A percentile compares a stretch with the other conserved stretches of the same genome.
phyloP scores from a whole-genome alignment of 2,797 vertebrate genomes.

The Meda fulgida region DNA sequence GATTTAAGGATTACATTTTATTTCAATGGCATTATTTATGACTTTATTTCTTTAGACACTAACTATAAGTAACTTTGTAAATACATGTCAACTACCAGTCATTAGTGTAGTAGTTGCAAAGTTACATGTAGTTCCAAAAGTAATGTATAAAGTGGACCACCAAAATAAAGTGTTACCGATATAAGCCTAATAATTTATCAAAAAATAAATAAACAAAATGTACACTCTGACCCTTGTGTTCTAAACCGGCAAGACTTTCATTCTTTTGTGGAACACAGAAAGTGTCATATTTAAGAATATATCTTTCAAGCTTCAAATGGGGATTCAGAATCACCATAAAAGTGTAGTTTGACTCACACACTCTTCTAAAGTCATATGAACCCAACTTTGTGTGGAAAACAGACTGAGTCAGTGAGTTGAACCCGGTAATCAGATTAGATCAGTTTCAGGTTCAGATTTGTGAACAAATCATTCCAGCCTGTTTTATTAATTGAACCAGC shows the following conservation, averaged over 20 bases:
- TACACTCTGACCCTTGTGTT: background rate
- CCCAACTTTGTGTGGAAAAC: background rate
- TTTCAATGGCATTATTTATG: no score
- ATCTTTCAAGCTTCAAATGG: background rate
- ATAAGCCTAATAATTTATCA: background rate
- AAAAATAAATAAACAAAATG: background rate
- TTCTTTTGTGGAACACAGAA: background rate
- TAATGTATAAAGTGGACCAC: background rate
- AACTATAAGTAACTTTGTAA: no score
- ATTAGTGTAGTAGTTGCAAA: no score
- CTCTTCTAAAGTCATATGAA: background rate
- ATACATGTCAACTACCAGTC: no score
- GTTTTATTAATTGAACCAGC: background rate
- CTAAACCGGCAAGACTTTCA: background rate
- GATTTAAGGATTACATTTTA: background rate
- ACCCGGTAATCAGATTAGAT: background rate
- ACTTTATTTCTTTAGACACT: no score
- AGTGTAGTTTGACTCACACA: background rate
- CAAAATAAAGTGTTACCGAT: background rate
- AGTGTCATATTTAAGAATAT: background rate
- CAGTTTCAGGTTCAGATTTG: background rate
- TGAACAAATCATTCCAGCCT: background rate
- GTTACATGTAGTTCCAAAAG: no score
- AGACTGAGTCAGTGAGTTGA: background rate
- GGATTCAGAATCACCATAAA: background rate